Base-by-base conservation (phyloP, 2,888 invertebrate species). In the Osmoderma eremita region DNA sequence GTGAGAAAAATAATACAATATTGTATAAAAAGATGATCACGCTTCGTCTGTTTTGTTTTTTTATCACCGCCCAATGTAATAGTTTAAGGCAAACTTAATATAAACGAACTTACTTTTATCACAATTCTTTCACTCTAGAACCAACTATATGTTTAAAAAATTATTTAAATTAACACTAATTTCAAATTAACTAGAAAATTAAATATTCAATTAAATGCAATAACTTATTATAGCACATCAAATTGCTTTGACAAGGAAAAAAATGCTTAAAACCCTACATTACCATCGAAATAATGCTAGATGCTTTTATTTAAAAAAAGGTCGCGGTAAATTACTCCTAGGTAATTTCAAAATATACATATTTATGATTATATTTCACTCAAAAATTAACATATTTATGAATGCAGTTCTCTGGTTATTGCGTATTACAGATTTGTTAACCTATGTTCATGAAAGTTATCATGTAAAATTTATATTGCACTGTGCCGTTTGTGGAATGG, bases 81-180 rank as follows among this genome's bases (percentile, higher is more conserved):
- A 61, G 15, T 30, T 45, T 22, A 45, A n/a, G 24, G 24, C 6
- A 15, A 45, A 48, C 42, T 61, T 42, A 61, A 45, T 30, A 10
- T 30, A 45, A 61, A 45, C 13, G 15, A 61, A 61, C 18, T 10
- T 61, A 61, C 42, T 30, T 61, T 61, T 61, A 61, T 61, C 58
- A 61, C 58, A 61, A 61, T 61, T 53, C 38, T 53, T 24, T 24
- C 36, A 48, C 30, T 61, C 45, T 45, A 15, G 42, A 58, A 56
- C 22, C 42, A 22, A 17, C 22, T 22, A 22, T 30, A 45, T 24
- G 12, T 17, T 45, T 20, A 10, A 3, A 48, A 48, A 42, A 45
- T 12, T 58, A 42, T 38, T 24, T 53, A 17, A 50, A n/a, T 24
- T 50, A 50, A 15, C 12, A 12, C 24, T 50, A 42, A 42, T 30